A percentile compares a stretch with the other conserved stretches of the same genome.
phyloP scores from a whole-genome alignment of 2,113 vertebrate genomes.

The Bubo bubo region DNA sequence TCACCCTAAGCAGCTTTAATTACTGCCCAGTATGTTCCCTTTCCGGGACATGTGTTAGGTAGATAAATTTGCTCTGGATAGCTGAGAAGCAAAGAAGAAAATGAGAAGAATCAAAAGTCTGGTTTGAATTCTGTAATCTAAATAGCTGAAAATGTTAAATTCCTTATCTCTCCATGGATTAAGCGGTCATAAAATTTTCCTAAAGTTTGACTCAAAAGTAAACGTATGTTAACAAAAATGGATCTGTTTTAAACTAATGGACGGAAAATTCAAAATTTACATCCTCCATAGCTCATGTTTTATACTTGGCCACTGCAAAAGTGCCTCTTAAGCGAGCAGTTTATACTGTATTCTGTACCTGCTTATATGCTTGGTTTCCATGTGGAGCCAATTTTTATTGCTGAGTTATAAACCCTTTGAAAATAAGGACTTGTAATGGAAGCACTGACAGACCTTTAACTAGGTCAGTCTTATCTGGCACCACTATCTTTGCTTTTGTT shows the following conservation, averaged over 20 bases:
- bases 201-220: background rate
- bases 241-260: background rate
- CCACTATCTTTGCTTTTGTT: background rate
- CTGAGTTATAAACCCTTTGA: constrained; percentile 32
- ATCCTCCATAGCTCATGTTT: background rate
- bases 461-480: background rate
- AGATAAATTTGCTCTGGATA: background rate
- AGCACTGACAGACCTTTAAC: background rate
- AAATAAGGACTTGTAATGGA: background rate
- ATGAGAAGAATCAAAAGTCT: background rate
- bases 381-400: background rate
- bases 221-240: background rate
- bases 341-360: constrained; percentile 3
- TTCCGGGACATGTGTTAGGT: background rate
- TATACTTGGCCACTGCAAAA: background rate
- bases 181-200: background rate
- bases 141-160: background rate
- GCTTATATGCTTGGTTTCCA: background rate
- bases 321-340: background rate
- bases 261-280: background rate
- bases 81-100: background rate
- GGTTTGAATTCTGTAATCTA: background rate
- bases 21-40: background rate
- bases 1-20: background rate
- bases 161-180: background rate